phyloP scores from a whole-genome alignment of 2,888 invertebrate genomes.

The Geophilus truncorum region DNA sequence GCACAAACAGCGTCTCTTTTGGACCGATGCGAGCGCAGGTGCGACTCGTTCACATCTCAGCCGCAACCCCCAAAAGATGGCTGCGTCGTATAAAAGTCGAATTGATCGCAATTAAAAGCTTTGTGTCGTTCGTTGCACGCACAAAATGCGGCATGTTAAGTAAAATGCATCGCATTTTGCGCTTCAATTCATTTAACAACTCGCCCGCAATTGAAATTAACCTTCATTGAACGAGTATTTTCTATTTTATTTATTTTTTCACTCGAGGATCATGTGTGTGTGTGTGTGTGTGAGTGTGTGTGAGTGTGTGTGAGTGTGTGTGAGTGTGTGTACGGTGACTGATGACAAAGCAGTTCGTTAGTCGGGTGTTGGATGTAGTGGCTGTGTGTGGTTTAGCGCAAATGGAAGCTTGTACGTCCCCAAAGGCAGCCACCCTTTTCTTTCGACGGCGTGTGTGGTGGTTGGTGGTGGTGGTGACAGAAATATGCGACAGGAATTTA shows the following conservation, averaged over 20 bases:
- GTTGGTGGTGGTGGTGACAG: too few species aligned
- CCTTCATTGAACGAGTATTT: not conserved
- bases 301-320: too few species aligned
- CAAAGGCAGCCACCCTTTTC: not conserved
- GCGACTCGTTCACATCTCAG: constrained; percentile 11
- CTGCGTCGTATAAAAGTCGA: constrained; percentile 5
- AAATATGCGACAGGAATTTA: not conserved
- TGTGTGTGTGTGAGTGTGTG: too few species aligned
- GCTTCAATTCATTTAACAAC: not conserved
- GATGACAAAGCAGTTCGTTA: not conserved
- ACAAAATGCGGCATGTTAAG: not conserved
- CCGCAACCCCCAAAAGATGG: constrained; percentile 11
- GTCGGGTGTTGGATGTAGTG: not conserved
- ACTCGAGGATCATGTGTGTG: too few species aligned
- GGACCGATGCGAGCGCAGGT: not conserved
- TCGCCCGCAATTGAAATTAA: not conserved
- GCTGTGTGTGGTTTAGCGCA: too few species aligned
- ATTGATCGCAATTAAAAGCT: constrained; percentile 25
- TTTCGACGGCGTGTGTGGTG: not conserved
- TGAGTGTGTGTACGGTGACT: not conserved
- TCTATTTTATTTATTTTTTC: not conserved
- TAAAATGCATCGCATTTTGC: not conserved
- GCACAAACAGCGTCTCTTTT: not conserved
- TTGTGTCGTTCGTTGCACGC: not conserved
- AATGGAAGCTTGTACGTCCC: not conserved